phyloP scores from a whole-genome alignment of 2,888 invertebrate species.

The Aleiodes leptofemur region DNA sequence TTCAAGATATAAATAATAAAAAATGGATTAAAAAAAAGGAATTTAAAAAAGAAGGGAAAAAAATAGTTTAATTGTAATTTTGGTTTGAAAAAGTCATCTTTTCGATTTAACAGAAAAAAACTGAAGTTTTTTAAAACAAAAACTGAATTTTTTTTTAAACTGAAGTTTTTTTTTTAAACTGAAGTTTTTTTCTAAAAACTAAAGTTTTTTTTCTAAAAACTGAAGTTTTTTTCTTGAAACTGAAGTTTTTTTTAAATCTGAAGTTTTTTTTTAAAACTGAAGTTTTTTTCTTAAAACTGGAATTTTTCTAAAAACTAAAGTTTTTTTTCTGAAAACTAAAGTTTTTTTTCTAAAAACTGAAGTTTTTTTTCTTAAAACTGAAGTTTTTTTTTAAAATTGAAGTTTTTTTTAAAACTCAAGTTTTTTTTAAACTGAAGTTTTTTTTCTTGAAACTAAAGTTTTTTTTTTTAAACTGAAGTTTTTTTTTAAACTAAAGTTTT shows the following conservation, averaged over 20 bases:
- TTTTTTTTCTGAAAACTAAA: no score
- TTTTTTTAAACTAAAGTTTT: constrained; percentile 52
- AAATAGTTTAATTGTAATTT: background rate
- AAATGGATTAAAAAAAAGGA: constrained; percentile 31
- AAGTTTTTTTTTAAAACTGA: constrained; percentile 36
- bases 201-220: constrained; percentile 53
- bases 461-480: constrained; percentile 52
- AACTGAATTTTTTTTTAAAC: constrained; percentile 20
- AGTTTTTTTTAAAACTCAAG: constrained; percentile 54
- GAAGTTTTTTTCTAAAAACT: constrained; percentile 37
- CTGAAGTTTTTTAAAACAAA: constrained; percentile 40
- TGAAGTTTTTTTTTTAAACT: constrained; percentile 55
- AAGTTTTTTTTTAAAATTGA: constrained; percentile 49
- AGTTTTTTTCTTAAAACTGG: constrained; percentile 57
- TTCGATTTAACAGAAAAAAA: background rate
- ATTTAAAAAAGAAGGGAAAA: background rate
- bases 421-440: constrained; percentile 39
- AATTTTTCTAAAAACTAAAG: constrained; percentile 38
- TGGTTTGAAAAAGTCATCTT: background rate
- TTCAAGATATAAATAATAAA: constrained; percentile 1
- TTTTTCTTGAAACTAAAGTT: constrained; percentile 50
- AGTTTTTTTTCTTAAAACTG: constrained; percentile 50
- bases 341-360: constrained; percentile 36
- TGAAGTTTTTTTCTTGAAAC: constrained; percentile 51
- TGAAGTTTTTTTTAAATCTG: constrained; percentile 51